phyloP scores from a whole-genome alignment of 1,140 invertebrate species.

The Hypothenemus hampei region DNA sequence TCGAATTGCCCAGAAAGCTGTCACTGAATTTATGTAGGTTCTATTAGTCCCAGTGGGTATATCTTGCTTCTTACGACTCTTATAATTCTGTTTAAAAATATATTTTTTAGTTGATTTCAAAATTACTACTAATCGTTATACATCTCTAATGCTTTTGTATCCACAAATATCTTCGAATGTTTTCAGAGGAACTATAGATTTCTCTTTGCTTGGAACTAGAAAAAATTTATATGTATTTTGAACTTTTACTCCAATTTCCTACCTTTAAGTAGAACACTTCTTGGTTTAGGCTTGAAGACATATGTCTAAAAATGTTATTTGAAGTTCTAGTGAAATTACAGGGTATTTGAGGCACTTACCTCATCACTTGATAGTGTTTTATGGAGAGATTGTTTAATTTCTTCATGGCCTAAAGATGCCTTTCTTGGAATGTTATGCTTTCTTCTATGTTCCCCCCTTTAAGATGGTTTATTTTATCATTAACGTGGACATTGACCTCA shows the following conservation, averaged over 20 bases:
- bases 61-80: constrained; percentile 13
- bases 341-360: background rate
- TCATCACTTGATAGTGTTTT: background rate
- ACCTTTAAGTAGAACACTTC: background rate
- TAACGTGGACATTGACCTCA: constrained; percentile 3
- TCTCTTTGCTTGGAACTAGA: background rate
- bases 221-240: background rate
- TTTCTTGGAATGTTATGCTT: background rate
- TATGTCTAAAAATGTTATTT: constrained; percentile 1
- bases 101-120: background rate
- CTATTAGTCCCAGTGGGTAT: constrained; percentile 7
- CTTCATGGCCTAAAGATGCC: background rate
- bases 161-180: background rate
- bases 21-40: constrained; percentile 7
- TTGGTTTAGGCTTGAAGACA: background rate
- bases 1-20: constrained; percentile 16
- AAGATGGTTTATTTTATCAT: constrained; percentile 12
- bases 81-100: constrained; percentile 1
- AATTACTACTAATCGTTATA: background rate
- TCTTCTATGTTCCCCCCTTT: constrained; percentile 5
- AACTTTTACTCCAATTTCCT: no score
- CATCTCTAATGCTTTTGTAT: constrained; percentile 12
- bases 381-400: background rate
- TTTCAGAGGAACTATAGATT: background rate
- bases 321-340: background rate